A percentile compares a stretch with the other conserved stretches of the same genome.
Evolutionary conservation across 2,113 vertebrate genomes (phyloP).

Genomic region (Turnix velox): DNA sequence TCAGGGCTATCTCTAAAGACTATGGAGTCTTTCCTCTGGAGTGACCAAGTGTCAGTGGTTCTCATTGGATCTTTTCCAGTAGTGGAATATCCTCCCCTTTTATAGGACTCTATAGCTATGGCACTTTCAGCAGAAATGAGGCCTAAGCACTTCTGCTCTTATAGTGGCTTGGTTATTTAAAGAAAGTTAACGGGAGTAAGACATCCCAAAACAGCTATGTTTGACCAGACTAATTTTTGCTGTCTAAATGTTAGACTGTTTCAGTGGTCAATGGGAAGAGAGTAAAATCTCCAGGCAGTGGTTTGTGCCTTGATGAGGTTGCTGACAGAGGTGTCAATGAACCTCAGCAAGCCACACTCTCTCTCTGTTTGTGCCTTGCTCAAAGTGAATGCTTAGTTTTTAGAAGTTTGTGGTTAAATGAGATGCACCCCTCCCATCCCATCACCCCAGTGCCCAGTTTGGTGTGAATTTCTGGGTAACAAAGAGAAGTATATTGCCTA

Average conservation of each 20-base stretch:
- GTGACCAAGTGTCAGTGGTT: not conserved
- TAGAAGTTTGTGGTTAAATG: not conserved
- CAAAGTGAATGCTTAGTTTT: not conserved
- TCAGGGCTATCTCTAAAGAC: not conserved
- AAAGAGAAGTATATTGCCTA: not conserved
- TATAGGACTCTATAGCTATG: not conserved
- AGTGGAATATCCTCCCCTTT: not conserved
- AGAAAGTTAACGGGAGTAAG: not conserved
- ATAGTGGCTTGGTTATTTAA: not conserved
- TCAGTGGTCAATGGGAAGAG: not conserved
- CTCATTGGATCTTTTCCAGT: not conserved
- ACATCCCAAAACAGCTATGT: not conserved
- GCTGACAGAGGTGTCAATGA: not conserved
- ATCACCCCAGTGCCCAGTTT: not conserved
- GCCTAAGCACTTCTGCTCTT: not conserved
- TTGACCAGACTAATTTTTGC: not conserved
- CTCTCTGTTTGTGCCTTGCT: not conserved
- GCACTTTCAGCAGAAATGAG: not conserved
- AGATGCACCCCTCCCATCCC: not conserved
- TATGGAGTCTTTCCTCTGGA: not conserved
- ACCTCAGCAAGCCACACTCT: not conserved
- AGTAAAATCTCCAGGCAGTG: accelerated
- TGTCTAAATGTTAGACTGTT: not conserved
- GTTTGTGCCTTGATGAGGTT: not conserved
- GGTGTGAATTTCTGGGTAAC: not conserved